Base-by-base conservation (phyloP, 2,797 vertebrate genomes). In the Gila robusta region DNA sequence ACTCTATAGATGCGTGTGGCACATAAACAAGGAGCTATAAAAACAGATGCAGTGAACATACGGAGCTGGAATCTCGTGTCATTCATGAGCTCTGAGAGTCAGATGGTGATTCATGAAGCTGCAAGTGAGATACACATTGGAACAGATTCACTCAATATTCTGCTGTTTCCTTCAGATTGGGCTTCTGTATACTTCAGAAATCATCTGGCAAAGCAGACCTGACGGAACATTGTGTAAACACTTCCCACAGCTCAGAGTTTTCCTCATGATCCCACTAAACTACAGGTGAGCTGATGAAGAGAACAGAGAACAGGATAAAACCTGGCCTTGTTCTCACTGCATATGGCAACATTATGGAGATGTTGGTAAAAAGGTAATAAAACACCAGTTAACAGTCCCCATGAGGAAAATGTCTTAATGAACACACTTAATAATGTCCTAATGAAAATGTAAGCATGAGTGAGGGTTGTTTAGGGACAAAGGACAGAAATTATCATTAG, bases 21-120 rank as follows among this genome's bases (percentile, higher is more conserved):
- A 67, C 62, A 39, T 67, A 77, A 26, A 76, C 32, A 21, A 74
- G 21, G 14, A 52, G 10, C 82, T 47, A 52, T 77, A 76, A n/a
- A 82, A 77, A 83, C 44, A 84, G 44, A 28, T 32, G 21, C 59
- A 23, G 59, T 67, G 32, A 37, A 77, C 73, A 77, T 67, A 37
- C 47, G 17, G 66, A 49, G 44, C 78, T 32, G 73, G 28, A 10
- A 77, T 77, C 64, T 77, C 44, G 52, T 21, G 54, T 83, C 82
- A 37, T 76, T 83, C 9, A 41, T 41, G 23, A 82, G 35, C 35
- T 19, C 41, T 73, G n/a, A 32, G 81, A 66, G 71, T 83, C 71
- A 74, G 28, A 76, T 35, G 21, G 21, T 66, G 71, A 76, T 83
- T 74, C 41, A 76, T 21, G 41, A 83, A 49, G 39, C 28, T 83